A percentile compares a stretch with the other conserved stretches of the same genome.
Conservation (phyloP, 2,113 vertebrate genomes). For the Entosphenus tridentatus region DNA sequence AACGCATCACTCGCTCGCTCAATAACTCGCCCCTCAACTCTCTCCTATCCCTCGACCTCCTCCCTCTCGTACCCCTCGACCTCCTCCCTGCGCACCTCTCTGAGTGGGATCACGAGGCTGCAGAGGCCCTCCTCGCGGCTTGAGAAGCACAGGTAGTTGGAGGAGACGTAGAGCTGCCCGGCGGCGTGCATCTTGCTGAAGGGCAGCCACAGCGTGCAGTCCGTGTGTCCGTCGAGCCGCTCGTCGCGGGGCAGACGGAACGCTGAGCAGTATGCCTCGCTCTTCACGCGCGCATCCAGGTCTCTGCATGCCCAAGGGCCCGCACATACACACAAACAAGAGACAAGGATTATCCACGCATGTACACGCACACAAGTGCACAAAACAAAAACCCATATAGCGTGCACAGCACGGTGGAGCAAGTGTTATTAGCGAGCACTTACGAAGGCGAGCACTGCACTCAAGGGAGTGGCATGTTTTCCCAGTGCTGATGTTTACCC, state of each 20-base stretch:
- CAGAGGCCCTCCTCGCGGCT: slow-evolving; percentile 81
- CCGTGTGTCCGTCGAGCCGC: slow-evolving; percentile 81
- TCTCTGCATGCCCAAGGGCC: slow-evolving; percentile 27
- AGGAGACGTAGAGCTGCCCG: slow-evolving; percentile 97
- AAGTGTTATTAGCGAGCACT: too few relatives aligned
- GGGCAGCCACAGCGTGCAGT: slow-evolving; percentile 90
- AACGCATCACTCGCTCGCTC: neutral
- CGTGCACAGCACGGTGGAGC: too few relatives aligned
- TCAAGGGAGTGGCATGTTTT: too few relatives aligned
- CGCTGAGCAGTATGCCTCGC: slow-evolving; percentile 60
- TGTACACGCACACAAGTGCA: neutral
- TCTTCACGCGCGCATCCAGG: slow-evolving; percentile 83
- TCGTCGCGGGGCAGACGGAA: slow-evolving; percentile 91
- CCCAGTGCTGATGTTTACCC: too few relatives aligned
- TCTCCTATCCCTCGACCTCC: neutral
- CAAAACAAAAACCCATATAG: neutral
- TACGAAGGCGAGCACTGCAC: too few relatives aligned
- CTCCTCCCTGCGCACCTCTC: slow-evolving; percentile 35
- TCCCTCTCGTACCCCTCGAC: neutral
- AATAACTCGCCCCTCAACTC: neutral
- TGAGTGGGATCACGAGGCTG: slow-evolving; percentile 85
- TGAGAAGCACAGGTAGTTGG: slow-evolving; percentile 95
- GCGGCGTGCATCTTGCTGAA: slow-evolving; percentile 95
- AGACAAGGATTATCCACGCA: neutral
- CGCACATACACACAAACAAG: neutral